Percentiles rank a stretch among this genome's conserved stretches.
Evolutionary conservation across 30 jellyfish, hydroid and myxozoan species (phyloP).

Genomic region (Rhopilema esculentum): DNA sequence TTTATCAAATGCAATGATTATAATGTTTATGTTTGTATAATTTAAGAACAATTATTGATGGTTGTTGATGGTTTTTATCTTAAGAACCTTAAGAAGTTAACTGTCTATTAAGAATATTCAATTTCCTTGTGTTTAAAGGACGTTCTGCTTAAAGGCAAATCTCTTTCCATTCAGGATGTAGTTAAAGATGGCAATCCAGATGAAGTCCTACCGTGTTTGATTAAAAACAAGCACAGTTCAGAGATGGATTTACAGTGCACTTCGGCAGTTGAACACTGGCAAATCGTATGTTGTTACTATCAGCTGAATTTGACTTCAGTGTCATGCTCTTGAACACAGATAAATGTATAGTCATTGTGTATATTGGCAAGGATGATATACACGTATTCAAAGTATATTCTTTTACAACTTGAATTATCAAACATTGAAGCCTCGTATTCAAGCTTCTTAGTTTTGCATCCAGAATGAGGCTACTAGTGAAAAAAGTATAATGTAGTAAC

Average conservation of each 20-base stretch:
- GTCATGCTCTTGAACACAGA: too few species aligned
- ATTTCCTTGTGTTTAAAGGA: too few species aligned
- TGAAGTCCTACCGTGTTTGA: constrained; percentile 86
- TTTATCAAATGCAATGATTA: not conserved
- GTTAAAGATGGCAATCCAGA: constrained; percentile 85
- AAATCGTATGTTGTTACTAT: constrained; percentile 64
- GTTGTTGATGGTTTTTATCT: not conserved
- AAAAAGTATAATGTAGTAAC: too few species aligned
- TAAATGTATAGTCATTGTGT: constrained; percentile 2
- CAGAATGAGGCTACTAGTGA: too few species aligned
- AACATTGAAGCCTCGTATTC: too few species aligned
- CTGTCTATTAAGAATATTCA: too few species aligned
- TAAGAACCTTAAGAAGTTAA: too few species aligned
- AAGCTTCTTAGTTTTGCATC: too few species aligned
- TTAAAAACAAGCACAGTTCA: constrained; percentile 73
- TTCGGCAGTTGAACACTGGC: constrained; percentile 96
- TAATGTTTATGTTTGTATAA: not conserved
- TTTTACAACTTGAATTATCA: too few species aligned
- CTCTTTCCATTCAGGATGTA: constrained; percentile 71
- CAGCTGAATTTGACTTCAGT: not conserved
- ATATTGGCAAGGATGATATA: too few species aligned
- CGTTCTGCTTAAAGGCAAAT: too few species aligned
- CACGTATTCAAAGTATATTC: too few species aligned
- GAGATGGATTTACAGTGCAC: constrained; percentile 90
- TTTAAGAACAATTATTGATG: not conserved